A percentile compares a stretch with the other conserved stretches of the same genome.
Evolutionary conservation across 37 sponge, comb jelly and placozoan species (phyloP).

Genomic region (Beroe ovata): DNA sequence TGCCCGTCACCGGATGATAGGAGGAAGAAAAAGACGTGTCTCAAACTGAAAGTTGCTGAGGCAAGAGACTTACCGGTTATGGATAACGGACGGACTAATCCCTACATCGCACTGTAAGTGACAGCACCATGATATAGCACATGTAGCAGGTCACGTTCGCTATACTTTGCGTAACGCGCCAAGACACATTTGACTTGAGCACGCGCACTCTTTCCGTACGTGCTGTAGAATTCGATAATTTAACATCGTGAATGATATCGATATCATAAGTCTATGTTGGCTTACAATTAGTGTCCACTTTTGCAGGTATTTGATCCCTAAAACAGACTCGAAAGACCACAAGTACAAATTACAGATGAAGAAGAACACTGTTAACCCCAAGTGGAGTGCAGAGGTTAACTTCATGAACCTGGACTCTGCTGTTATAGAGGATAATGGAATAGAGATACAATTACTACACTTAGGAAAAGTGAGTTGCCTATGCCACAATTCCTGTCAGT

Average conservation of each 20-base stretch:
- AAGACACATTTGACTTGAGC: too few relatives aligned
- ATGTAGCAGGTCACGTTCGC: too few relatives aligned
- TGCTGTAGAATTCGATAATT: too few relatives aligned
- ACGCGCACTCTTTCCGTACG: too few relatives aligned
- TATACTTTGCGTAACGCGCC: too few relatives aligned
- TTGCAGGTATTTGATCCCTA: constrained; percentile 34
- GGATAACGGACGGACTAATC: constrained; percentile 35
- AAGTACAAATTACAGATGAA: constrained; percentile 63
- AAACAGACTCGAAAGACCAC: constrained; percentile 62
- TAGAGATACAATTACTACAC: constrained; percentile 46
- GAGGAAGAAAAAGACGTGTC: constrained; percentile 12
- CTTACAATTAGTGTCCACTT: too few relatives aligned
- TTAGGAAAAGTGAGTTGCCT: constrained; percentile 2
- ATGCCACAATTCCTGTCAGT: too few relatives aligned
- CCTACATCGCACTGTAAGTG: constrained; percentile 57
- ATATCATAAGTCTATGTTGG: too few relatives aligned
- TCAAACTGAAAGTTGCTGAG: constrained; percentile 37
- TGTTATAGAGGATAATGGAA: constrained; percentile 9
- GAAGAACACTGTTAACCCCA: constrained; percentile 57
- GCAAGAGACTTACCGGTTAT: constrained; percentile 43
- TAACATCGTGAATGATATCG: too few relatives aligned
- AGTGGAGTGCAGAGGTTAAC: constrained; percentile 58
- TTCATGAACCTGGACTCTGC: constrained; percentile 43
- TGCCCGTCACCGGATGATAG: constrained; percentile 58
- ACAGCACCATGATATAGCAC: too few relatives aligned